phyloP scores from a whole-genome alignment of 2,888 invertebrate genomes.

The Encarsia formosa region DNA sequence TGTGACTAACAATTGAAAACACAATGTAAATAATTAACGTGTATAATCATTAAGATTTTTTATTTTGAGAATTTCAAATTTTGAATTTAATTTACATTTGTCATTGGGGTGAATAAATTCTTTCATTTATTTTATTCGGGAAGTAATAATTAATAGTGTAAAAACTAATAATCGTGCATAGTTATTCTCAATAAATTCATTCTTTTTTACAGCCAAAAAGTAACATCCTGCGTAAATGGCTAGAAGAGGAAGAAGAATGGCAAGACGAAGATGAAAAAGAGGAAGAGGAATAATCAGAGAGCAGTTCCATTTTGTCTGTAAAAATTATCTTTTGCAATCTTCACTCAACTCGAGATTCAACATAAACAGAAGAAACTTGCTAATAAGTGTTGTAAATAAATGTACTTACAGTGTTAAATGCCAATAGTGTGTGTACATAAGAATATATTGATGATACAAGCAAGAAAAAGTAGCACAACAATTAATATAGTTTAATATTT shows the following conservation, averaged over 20 bases:
- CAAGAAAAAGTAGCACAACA: constrained; percentile 11
- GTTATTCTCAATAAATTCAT: too few species aligned
- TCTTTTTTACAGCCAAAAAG: constrained; percentile 33
- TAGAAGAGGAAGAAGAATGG: constrained; percentile 37
- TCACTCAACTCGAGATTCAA: constrained; percentile 18
- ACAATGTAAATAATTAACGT: too few species aligned
- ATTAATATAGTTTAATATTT: constrained; percentile 27
- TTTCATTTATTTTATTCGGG: too few species aligned
- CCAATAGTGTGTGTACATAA: constrained; percentile 48
- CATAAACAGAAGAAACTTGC: constrained; percentile 36
- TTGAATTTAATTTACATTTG: too few species aligned
- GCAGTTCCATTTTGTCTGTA: constrained; percentile 23
- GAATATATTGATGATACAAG: constrained; percentile 27
- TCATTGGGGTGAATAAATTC: too few species aligned
- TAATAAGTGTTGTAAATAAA: constrained; percentile 51
- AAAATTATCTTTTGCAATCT: constrained; percentile 12
- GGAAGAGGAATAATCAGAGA: constrained; percentile 26
- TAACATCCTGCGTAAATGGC: constrained; percentile 44
- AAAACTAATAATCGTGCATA: too few species aligned
- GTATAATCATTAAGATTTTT: too few species aligned
- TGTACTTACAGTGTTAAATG: constrained; percentile 52
- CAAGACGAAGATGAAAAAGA: constrained; percentile 27
- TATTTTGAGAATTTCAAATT: too few species aligned
- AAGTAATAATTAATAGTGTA: too few species aligned
- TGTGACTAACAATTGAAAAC: too few species aligned